These are phyloP conservation scores for Ophion costatus DNA, from an alignment of 2,888 invertebrate species.

Conservation along the genomic window DNA sequence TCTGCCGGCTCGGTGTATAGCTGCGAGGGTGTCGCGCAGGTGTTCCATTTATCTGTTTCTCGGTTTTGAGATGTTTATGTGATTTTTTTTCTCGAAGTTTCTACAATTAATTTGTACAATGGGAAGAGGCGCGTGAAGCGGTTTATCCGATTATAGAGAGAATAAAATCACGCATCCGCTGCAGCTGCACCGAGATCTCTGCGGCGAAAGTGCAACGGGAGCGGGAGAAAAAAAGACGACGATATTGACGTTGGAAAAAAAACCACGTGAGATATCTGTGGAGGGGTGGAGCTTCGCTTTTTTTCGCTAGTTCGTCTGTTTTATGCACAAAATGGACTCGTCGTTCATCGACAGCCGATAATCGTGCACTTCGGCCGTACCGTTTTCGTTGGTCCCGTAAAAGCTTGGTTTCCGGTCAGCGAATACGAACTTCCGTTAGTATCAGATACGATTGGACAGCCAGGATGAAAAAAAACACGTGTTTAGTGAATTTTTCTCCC, in stretches of 20 bases:
- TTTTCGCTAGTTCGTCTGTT: constrained; percentile 18
- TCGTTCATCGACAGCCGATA: constrained; percentile 57
- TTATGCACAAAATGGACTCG: constrained; percentile 27
- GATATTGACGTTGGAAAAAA: background rate
- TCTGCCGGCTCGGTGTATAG: constrained; percentile 20
- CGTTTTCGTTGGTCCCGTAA: constrained; percentile 23
- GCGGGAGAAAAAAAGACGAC: background rate
- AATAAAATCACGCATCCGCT: constrained; percentile 5
- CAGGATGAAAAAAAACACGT: background rate
- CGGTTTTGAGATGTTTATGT: constrained; percentile 42
- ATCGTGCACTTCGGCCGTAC: constrained; percentile 58
- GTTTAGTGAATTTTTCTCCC: background rate
- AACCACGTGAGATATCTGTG: constrained; percentile 5
- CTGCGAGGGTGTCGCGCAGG: constrained; percentile 54
- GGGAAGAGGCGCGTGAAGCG: constrained; percentile 24
- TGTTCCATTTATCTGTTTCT: constrained; percentile 54
- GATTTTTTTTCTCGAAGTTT: constrained; percentile 42
- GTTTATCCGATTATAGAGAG: constrained; percentile 47
- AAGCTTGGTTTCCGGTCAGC: constrained; percentile 50
- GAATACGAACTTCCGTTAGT: constrained; percentile 32
- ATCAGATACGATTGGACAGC: background rate
- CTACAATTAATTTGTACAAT: constrained; percentile 55
- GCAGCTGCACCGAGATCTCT: constrained; percentile 49
- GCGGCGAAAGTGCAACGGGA: background rate
- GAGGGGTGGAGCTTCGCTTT: background rate